A percentile compares a stretch with the other conserved stretches of the same genome.
Evolutionary conservation across 2,888 invertebrate species (phyloP).

Genomic region (Carcina quercana): DNA sequence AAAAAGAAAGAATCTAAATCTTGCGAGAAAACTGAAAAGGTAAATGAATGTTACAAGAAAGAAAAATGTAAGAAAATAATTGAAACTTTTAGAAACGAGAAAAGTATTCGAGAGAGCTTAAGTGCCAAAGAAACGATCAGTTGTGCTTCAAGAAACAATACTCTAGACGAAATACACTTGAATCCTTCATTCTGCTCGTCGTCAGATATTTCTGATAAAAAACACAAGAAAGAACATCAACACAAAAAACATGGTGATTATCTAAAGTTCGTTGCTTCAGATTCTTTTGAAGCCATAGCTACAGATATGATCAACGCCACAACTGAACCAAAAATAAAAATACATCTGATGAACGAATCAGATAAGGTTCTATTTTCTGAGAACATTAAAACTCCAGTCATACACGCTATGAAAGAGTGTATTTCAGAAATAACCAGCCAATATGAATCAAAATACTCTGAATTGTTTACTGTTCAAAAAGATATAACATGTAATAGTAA

Average conservation of each 20-base stretch:
- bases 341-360: conserved; percentile 55
- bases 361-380: conserved; percentile 48
- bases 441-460: conserved; percentile 23
- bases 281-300: conserved; percentile 54
- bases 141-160: conserved; percentile 41
- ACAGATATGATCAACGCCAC: conserved; percentile 33
- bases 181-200: conserved; percentile 48
- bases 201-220: conserved; percentile 48
- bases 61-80: conserved; percentile 29
- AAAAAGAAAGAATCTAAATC: conserved; percentile 28
- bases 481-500: conserved; percentile 31
- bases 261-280: conserved; percentile 36
- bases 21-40: conserved; percentile 14
- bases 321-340: conserved; percentile 47
- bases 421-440: conserved; percentile 33
- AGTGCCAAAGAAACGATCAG: conserved; percentile 36
- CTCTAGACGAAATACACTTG: conserved; percentile 49
- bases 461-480: conserved; percentile 32
- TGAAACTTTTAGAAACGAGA: conserved; percentile 31
- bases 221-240: conserved; percentile 20
- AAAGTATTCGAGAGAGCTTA: conserved; percentile 26
- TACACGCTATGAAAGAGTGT: conserved; percentile 46
- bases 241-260: conserved; percentile 24
- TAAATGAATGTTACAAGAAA: conserved; percentile 24
- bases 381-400: conserved; percentile 44